Evolutionary conservation across 2,888 invertebrate genomes (phyloP).

Genomic region (Amphipyra tragopoginis): DNA sequence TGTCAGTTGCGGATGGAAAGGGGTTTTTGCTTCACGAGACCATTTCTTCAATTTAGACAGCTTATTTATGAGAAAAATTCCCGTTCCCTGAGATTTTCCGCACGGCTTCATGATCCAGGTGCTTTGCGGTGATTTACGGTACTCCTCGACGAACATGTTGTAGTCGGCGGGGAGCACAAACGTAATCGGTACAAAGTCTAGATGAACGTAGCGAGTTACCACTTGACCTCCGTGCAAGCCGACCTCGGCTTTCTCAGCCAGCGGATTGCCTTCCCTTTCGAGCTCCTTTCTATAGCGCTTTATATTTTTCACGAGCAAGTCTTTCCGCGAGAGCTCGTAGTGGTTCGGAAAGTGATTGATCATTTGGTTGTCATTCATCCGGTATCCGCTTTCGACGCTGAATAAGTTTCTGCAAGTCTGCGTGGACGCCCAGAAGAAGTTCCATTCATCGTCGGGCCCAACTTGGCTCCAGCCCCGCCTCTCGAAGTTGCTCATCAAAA

Average conservation of each 20-base stretch:
- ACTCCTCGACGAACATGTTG: constrained; percentile 99
- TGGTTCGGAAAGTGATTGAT: constrained; percentile 99
- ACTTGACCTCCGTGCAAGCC: constrained; percentile 90
- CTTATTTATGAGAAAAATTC: constrained; percentile 98
- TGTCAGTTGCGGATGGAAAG: constrained; percentile 94
- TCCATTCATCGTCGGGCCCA: constrained; percentile 97
- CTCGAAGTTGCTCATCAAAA: constrained; percentile 77
- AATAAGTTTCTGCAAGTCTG: constrained; percentile 97
- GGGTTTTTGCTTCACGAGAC: constrained; percentile 96
- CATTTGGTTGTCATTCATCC: constrained; percentile 95
- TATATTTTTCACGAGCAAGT: constrained; percentile 98
- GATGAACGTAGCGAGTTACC: constrained; percentile 93
- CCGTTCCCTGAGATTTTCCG: constrained; percentile 98
- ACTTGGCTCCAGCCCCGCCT: constrained; percentile 93
- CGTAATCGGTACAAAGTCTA: constrained; percentile 97
- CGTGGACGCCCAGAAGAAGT: constrained; percentile 98
- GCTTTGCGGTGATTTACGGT: constrained; percentile 97
- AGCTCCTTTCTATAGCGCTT: constrained; percentile 97
- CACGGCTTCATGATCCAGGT: constrained; percentile 99
- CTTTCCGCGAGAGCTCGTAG: constrained; percentile 98
- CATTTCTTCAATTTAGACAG: constrained; percentile 97
- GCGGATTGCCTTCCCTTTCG: constrained; percentile 96
- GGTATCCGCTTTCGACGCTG: constrained; percentile 83
- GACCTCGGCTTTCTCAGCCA: constrained; percentile 93
- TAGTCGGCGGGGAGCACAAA: constrained; percentile 98